These are phyloP conservation scores for Alsophila aescularia DNA, from an alignment of 2,888 invertebrate genomes.

Conservation along the genomic window DNA sequence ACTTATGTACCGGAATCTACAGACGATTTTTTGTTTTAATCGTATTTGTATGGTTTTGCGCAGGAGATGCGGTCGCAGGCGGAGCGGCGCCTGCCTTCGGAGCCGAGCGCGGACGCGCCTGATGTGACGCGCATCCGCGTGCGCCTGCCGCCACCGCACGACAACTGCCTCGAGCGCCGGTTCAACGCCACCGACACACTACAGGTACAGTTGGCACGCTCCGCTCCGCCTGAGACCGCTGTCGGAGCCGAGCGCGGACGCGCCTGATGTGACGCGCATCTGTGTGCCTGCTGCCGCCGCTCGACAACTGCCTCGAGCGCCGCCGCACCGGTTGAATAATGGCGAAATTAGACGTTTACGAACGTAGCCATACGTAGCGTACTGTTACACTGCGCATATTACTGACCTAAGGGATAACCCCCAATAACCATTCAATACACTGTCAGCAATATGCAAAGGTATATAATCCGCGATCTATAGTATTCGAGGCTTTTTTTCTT, in stretches of 20 bases:
- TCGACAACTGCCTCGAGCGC: conserved; percentile 90
- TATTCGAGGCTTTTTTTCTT: too few relatives aligned
- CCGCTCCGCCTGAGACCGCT: conserved; percentile 30
- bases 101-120: conserved; percentile 86
- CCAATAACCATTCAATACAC: too few relatives aligned
- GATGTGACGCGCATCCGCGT: conserved; percentile 91
- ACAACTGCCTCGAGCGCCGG: conserved; percentile 90
- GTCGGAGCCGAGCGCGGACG: too few relatives aligned
- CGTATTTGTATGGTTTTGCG: neutral
- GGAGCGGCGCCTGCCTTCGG: conserved; percentile 88
- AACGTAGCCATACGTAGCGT: too few relatives aligned
- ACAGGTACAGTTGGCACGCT: conserved; percentile 44
- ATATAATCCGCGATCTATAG: too few relatives aligned
- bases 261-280: conserved; percentile 88
- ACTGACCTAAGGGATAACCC: too few relatives aligned
- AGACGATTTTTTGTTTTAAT: too few relatives aligned
- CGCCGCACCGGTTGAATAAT: conserved; percentile 86
- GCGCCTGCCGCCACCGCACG: conserved; percentile 92
- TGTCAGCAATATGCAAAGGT: too few relatives aligned
- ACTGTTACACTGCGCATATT: too few relatives aligned
- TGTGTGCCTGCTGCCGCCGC: conserved; percentile 93
- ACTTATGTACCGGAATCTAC: too few relatives aligned
- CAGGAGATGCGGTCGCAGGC: conserved; percentile 84
- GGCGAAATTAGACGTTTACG: conserved; percentile 64
- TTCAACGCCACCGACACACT: conserved; percentile 83